A percentile compares a stretch with the other conserved stretches of the same genome.
Evolutionary conservation across 2,113 vertebrate genomes (phyloP).

Genomic region (Nesogale talazaci): DNA sequence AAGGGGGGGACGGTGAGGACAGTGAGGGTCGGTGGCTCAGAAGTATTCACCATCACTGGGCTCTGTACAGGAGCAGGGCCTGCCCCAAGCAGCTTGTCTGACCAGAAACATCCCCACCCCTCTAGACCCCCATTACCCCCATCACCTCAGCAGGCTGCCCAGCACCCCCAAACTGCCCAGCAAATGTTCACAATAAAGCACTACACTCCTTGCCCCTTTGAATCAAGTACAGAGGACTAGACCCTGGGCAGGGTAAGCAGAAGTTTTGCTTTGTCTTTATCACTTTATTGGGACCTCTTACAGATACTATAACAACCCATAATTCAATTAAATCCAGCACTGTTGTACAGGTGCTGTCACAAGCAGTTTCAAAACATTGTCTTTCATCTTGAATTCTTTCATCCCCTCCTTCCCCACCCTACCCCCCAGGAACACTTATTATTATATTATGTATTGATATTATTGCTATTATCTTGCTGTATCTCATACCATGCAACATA

Average conservation of each 20-base stretch:
- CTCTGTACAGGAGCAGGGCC: not conserved
- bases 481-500: too few relatives aligned
- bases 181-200: not conserved
- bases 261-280: not conserved
- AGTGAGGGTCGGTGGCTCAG: not conserved
- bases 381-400: too few relatives aligned
- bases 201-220: not conserved
- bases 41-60: rapidly evolving
- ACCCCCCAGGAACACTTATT: too few relatives aligned
- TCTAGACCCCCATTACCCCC: not conserved
- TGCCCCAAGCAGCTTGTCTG: not conserved
- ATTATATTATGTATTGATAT: too few relatives aligned
- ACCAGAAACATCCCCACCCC: not conserved
- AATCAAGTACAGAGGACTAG: not conserved
- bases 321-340: too few relatives aligned
- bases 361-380: too few relatives aligned
- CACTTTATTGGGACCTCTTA: too few relatives aligned
- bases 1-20: too few relatives aligned
- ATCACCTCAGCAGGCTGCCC: not conserved
- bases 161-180: not conserved
- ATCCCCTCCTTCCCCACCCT: too few relatives aligned
- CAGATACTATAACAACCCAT: too few relatives aligned
- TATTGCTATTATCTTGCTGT: too few relatives aligned
- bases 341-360: too few relatives aligned
- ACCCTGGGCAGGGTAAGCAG: not conserved